Conservation (phyloP, 2,797 vertebrate genomes). For the Leptodactylus fallax region DNA sequence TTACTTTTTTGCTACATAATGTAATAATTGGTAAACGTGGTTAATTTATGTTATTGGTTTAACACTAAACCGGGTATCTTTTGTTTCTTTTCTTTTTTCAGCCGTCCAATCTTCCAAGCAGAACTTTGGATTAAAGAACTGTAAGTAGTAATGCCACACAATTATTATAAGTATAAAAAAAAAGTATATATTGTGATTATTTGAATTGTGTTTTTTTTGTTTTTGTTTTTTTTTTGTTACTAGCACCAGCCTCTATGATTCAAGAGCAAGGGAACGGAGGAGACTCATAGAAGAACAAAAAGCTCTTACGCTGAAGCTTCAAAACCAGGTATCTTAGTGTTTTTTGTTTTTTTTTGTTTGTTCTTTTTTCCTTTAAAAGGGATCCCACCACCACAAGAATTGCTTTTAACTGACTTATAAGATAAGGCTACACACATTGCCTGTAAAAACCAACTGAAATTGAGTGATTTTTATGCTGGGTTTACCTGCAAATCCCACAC, state of each 20-base stretch:
- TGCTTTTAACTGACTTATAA: too few relatives aligned
- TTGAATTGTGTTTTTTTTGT: background rate
- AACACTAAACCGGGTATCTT: background rate
- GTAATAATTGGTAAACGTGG: too few relatives aligned
- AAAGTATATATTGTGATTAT: too few relatives aligned
- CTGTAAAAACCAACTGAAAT: too few relatives aligned
- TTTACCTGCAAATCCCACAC: too few relatives aligned
- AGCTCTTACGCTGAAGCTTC: constrained; percentile 83
- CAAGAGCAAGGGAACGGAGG: constrained; percentile 89
- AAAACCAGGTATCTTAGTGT: constrained; percentile 85
- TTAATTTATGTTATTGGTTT: too few relatives aligned
- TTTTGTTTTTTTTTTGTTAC: background rate
- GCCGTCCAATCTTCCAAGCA: constrained; percentile 88
- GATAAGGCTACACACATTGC: too few relatives aligned
- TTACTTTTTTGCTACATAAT: too few relatives aligned
- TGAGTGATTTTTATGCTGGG: too few relatives aligned
- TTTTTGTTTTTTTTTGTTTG: too few relatives aligned
- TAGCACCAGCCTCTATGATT: constrained; percentile 93
- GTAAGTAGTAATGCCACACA: constrained; percentile 78
- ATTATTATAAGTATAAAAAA: too few relatives aligned
- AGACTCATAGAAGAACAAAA: constrained; percentile 92
- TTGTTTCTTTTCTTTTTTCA: constrained; percentile 68
- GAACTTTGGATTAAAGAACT: constrained; percentile 98
- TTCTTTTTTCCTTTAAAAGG: background rate
- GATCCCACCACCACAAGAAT: too few relatives aligned